These are phyloP conservation scores for Leucoma salicis DNA, from an alignment of 2,888 invertebrate genomes.

Conservation along the genomic window DNA sequence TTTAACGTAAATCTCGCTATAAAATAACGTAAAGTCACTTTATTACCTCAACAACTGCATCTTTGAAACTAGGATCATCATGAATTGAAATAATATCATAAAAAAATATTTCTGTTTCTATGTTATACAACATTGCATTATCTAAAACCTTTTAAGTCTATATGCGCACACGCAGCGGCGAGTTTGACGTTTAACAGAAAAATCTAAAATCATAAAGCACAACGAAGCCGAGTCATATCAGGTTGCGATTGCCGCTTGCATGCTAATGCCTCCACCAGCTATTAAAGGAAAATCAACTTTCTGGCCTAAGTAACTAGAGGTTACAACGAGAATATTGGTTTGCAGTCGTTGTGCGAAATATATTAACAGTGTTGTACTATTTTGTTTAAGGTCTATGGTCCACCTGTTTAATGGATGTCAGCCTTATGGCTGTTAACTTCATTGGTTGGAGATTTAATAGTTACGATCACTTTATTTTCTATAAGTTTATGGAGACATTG, in stretches of 20 bases:
- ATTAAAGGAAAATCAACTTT: slow-evolving; percentile 12
- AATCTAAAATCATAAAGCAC: slow-evolving; percentile 80
- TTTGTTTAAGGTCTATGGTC: background rate
- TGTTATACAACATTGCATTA: too few species aligned
- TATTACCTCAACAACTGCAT: too few species aligned
- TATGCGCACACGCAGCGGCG: slow-evolving; percentile 57
- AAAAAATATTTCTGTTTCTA: too few species aligned
- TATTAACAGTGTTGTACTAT: background rate
- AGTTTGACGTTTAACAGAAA: slow-evolving; percentile 78
- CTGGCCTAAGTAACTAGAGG: background rate
- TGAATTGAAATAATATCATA: too few species aligned
- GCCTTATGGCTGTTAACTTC: background rate
- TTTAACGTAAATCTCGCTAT: too few species aligned
- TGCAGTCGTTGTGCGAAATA: background rate
- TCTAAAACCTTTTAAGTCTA: slow-evolving; percentile 25
- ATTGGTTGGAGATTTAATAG: background rate
- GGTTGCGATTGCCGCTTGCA: slow-evolving; percentile 73
- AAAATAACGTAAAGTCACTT: too few species aligned
- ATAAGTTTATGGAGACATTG: background rate
- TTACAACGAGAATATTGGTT: slow-evolving; percentile 4
- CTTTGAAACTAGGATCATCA: too few species aligned
- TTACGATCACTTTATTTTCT: background rate
- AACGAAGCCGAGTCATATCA: slow-evolving; percentile 68
- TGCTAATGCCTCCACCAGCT: slow-evolving; percentile 53
- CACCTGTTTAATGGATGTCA: background rate